Evolutionary conservation across 2,888 invertebrate species (phyloP).

Genomic region (Notocelia uddmanniana): DNA sequence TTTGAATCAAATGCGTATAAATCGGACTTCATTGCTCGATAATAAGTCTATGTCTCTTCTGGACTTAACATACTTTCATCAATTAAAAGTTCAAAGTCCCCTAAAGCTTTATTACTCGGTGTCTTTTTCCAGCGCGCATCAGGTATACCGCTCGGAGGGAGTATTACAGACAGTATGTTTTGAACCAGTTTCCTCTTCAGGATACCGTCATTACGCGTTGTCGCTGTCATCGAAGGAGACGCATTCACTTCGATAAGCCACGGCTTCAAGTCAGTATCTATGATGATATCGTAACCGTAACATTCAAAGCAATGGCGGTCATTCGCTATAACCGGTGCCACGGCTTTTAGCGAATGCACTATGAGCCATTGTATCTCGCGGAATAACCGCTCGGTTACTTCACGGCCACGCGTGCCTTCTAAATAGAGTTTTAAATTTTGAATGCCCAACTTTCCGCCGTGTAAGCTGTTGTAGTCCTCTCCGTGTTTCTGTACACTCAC

Average conservation of each 20-base stretch:
- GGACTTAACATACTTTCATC: conserved; percentile 88
- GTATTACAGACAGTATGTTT: conserved; percentile 94
- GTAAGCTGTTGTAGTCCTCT: conserved; percentile 94
- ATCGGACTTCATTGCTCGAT: neutral
- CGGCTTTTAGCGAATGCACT: conserved; percentile 96
- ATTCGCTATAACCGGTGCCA: conserved; percentile 95
- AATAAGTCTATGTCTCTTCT: neutral
- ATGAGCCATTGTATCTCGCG: conserved; percentile 95
- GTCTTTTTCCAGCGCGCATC: conserved; percentile 95
- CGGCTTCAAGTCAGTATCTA: conserved; percentile 96
- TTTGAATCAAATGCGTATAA: neutral
- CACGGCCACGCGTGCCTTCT: conserved; percentile 95
- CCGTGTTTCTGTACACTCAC: conserved; percentile 98
- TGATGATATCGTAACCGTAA: conserved; percentile 98
- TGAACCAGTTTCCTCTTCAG: conserved; percentile 96
- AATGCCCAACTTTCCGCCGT: conserved; percentile 97
- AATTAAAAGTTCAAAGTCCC: conserved; percentile 91
- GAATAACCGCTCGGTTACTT: conserved; percentile 94
- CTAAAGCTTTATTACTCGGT: conserved; percentile 89
- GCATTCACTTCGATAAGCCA: conserved; percentile 98
- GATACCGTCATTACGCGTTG: conserved; percentile 96
- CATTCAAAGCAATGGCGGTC: conserved; percentile 97
- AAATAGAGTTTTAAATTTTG: conserved; percentile 95
- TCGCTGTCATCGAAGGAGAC: conserved; percentile 96
- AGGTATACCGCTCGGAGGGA: conserved; percentile 94